phyloP scores from a whole-genome alignment of 1,140 invertebrate species.

The Eupeodes corollae region DNA sequence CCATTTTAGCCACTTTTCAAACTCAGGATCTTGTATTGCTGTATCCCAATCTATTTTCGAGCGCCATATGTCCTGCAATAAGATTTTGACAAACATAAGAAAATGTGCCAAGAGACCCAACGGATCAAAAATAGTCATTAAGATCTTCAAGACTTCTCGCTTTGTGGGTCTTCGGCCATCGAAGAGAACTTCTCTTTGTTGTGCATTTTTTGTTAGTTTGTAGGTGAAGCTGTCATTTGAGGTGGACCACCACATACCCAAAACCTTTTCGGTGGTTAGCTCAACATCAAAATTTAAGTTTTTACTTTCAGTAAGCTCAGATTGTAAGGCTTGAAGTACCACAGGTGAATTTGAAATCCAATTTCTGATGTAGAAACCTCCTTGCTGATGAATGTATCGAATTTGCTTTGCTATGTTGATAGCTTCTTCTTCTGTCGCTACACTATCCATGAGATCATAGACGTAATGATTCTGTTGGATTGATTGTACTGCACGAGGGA shows the following conservation, averaged over 20 bases:
- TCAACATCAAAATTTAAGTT: too few species aligned
- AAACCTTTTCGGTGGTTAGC: slow-evolving; percentile 4
- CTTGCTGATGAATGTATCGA: background rate
- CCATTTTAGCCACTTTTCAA: too few species aligned
- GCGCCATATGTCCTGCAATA: slow-evolving; percentile 36
- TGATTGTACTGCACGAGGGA: background rate
- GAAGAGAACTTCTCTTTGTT: background rate
- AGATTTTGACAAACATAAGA: too few species aligned
- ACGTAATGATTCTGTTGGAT: background rate
- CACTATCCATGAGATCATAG: background rate
- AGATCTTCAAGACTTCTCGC: slow-evolving; percentile 26
- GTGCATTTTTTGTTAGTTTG: background rate
- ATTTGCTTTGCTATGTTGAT: background rate
- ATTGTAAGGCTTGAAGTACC: background rate
- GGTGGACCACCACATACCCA: slow-evolving; percentile 7
- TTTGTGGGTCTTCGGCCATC: slow-evolving; percentile 18
- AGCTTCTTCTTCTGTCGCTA: background rate
- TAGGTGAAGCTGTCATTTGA: slow-evolving; percentile 2
- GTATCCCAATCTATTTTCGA: slow-evolving; percentile 30
- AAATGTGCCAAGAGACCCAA: too few species aligned
- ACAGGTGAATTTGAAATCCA: background rate
- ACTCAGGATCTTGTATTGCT: too few species aligned
- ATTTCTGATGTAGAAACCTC: background rate
- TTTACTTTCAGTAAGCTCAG: too few species aligned
- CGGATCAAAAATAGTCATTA: too few species aligned